Conservation (phyloP, 2,888 invertebrate species). For the Operophtera brumata region DNA sequence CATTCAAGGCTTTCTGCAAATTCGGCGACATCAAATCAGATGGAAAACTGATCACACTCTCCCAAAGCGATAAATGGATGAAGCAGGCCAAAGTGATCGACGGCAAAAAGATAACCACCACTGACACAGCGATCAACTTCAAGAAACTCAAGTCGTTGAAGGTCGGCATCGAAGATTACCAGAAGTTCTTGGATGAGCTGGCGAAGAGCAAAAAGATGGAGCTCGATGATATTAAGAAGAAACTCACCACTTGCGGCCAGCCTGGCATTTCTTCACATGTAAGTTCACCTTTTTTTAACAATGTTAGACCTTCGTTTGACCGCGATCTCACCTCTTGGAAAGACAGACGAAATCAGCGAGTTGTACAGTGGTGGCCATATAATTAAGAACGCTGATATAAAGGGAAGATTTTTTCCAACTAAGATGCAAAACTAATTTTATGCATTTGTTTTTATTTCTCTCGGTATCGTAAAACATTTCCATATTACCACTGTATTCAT, state of each 20-base stretch:
- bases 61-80: conserved; percentile 97
- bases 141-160: conserved; percentile 93
- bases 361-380: too few relatives aligned
- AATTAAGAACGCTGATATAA: too few relatives aligned
- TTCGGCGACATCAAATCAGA: conserved; percentile 93
- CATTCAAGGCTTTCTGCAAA: conserved; percentile 90
- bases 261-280: conserved; percentile 82
- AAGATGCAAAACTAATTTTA: too few relatives aligned
- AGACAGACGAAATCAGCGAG: too few relatives aligned
- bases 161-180: conserved; percentile 88
- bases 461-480: too few relatives aligned
- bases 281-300: conserved; percentile 37
- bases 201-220: conserved; percentile 92
- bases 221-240: conserved; percentile 87
- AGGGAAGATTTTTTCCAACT: too few relatives aligned
- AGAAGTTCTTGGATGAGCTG: conserved; percentile 91
- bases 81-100: conserved; percentile 92
- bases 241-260: conserved; percentile 89
- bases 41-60: conserved; percentile 91
- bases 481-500: too few relatives aligned
- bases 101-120: conserved; percentile 91
- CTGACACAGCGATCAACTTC: conserved; percentile 94
- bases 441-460: too few relatives aligned
- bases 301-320: too few relatives aligned
- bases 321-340: too few relatives aligned